Percentiles rank a stretch among this genome's conserved stretches.
Conservation (phyloP, 1,140 invertebrate species). For the Araneus ventricosus region DNA sequence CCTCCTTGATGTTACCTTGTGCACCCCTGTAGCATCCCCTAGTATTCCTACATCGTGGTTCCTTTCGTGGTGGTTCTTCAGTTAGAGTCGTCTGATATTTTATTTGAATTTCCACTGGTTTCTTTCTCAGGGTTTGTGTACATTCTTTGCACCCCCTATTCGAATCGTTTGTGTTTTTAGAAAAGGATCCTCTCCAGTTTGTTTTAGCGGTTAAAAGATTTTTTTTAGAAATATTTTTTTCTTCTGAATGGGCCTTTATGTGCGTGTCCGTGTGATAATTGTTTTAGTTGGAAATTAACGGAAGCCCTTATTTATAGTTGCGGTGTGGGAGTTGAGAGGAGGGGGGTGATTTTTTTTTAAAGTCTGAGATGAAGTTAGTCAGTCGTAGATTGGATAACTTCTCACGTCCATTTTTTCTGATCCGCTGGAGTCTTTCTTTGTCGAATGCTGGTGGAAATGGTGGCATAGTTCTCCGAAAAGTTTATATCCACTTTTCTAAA, state of each 20-base stretch:
- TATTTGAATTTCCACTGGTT: conserved; percentile 64
- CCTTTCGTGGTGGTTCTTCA: conserved; percentile 17
- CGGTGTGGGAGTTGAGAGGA: background rate
- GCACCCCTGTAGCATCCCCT: conserved; percentile 3
- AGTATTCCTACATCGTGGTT: background rate
- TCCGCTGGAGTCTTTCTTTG: too few relatives aligned
- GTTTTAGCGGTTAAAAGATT: conserved; percentile 50
- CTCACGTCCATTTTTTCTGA: background rate
- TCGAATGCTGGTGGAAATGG: too few relatives aligned
- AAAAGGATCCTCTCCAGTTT: conserved; percentile 40
- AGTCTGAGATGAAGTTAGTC: background rate
- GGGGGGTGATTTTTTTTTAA: background rate
- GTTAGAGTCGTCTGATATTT: conserved; percentile 26
- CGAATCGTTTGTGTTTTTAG: conserved; percentile 46
- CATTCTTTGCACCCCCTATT: conserved; percentile 21
- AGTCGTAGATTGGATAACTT: background rate
- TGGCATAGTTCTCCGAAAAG: too few relatives aligned
- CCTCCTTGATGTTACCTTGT: conserved; percentile 1
- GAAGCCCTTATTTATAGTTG: conserved; percentile 54
- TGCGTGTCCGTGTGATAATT: conserved; percentile 55
- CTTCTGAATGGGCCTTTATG: background rate
- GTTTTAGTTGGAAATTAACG: conserved; percentile 62
- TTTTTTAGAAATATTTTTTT: background rate
- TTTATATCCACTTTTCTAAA: too few relatives aligned
- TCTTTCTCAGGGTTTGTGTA: conserved; percentile 55